phyloP scores from a whole-genome alignment of 2,888 invertebrate genomes.

The Orthonevra nobilis region DNA sequence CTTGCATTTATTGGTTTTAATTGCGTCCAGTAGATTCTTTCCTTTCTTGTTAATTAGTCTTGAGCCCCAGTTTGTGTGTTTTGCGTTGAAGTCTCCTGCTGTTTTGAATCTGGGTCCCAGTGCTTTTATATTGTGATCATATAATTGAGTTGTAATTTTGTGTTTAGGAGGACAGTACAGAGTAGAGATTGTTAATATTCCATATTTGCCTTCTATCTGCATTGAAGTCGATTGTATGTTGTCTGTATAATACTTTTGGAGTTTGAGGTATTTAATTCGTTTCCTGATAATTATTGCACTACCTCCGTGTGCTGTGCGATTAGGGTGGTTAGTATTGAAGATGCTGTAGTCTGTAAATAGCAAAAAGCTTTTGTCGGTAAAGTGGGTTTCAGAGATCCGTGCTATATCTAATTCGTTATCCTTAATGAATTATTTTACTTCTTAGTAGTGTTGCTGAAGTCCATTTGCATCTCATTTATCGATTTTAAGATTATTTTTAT shows the following conservation, averaged over 20 bases:
- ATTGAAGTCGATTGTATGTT: conserved; percentile 14
- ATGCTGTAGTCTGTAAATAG: background rate
- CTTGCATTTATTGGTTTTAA: background rate
- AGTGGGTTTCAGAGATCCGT: background rate
- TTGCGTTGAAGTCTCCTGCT: conserved; percentile 24
- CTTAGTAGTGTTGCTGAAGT: background rate
- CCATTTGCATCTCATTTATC: background rate
- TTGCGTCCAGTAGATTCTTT: background rate
- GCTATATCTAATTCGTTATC: background rate
- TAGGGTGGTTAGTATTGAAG: background rate
- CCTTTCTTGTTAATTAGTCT: conserved; percentile 25
- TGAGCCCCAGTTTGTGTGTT: conserved; percentile 55
- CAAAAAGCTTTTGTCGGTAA: background rate
- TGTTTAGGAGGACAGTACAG: conserved; percentile 23
- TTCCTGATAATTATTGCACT: background rate
- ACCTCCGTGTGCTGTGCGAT: background rate
- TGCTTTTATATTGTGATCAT: background rate
- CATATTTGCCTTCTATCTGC: background rate
- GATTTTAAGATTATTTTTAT: background rate
- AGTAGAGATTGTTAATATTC: conserved; percentile 3
- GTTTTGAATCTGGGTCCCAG: conserved; percentile 1
- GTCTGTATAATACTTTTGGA: background rate
- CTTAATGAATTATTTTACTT: background rate
- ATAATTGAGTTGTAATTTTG: background rate
- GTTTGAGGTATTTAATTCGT: background rate